Percentiles rank a stretch among this genome's conserved stretches.
These are phyloP conservation scores for Etheostoma nigrum DNA, from an alignment of 2,797 vertebrate genomes.

Conservation along the genomic window DNA sequence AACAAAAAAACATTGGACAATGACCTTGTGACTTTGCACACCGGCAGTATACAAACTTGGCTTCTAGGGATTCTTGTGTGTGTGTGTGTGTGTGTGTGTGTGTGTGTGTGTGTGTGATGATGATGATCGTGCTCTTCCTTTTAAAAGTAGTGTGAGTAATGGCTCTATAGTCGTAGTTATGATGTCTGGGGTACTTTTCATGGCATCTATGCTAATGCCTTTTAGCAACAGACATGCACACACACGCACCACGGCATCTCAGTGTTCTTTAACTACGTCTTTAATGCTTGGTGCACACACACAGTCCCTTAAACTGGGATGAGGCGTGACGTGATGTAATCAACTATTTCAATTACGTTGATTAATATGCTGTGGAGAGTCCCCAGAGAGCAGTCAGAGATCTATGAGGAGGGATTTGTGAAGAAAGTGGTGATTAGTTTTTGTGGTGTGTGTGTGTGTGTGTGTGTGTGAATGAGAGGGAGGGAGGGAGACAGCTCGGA, in stretches of 20 bases:
- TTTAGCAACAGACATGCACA: slow-evolving; percentile 39
- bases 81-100: too few species aligned
- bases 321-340: slow-evolving; percentile 78
- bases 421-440: slow-evolving; percentile 76
- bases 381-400: slow-evolving; percentile 69
- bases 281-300: slow-evolving; percentile 60
- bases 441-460: slow-evolving; percentile 1
- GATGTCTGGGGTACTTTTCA: slow-evolving; percentile 45
- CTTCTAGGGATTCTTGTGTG: neutral
- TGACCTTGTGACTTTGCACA: neutral
- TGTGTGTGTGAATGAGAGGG: neutral
- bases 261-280: slow-evolving; percentile 64
- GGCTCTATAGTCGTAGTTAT: slow-evolving; percentile 37
- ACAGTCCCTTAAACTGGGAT: slow-evolving; percentile 65
- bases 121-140: slow-evolving; percentile 23
- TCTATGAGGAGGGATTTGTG: slow-evolving; percentile 74
- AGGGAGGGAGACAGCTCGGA: neutral
- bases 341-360: slow-evolving; percentile 83
- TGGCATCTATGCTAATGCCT: slow-evolving; percentile 30
- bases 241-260: slow-evolving; percentile 36
- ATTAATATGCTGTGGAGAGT: slow-evolving; percentile 76
- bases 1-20: neutral
- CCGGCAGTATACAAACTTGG: neutral
- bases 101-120: neutral
- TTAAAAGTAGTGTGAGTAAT: slow-evolving; percentile 46